Base-by-base conservation (phyloP, 2,888 invertebrate species). In the Polydrusus tereticollis region DNA sequence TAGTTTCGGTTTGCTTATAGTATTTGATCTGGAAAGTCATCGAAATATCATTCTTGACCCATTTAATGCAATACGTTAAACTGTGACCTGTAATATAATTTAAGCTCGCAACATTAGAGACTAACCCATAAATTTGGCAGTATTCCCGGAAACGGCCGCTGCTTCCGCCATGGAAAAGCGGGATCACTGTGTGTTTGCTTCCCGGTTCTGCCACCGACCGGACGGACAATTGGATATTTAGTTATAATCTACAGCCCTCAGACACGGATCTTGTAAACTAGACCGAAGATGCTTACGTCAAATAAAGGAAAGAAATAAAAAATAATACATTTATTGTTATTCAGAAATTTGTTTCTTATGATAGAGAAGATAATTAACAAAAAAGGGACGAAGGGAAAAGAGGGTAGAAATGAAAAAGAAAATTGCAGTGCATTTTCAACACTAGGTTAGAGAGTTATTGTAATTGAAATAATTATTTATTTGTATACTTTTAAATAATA, bases 1-100 rank as follows among this genome's bases (percentile, higher is more conserved):
- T n/a, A n/a, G n/a, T n/a, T n/a, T n/a, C n/a, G n/a, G n/a, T n/a
- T n/a, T n/a, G n/a, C n/a, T n/a, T n/a, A n/a, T n/a, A 1, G n/a
- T 36, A 33, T 33, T 1, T n/a, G 3, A 36, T 4, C 36, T 36
- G 12, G 36, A n/a, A 36, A 36, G n/a, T 36, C n/a, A 36, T 20
- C 2, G 7, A 26, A 7, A 1, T 7, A 52, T 26, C n/a, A 26
- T 26, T 52, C 14, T 14, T 18, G 29, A 29, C 59, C 70, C 52
- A 23, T 71, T 66, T 71, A 60, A 36, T 60, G 55, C 64, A 63
- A 68, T 68, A 72, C 50, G 72, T 72, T 72, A 64, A 63, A 72
- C 68, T 64, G 63, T 72, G 72, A 50, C 58, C 72, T 64, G 72
- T 68, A 72, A 72, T 67, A 68, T 72, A 64, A 72, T 72, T 68